A percentile compares a stretch with the other conserved stretches of the same genome.
phyloP scores from a whole-genome alignment of 2,113 vertebrate species.

The Cinclus mexicanus region DNA sequence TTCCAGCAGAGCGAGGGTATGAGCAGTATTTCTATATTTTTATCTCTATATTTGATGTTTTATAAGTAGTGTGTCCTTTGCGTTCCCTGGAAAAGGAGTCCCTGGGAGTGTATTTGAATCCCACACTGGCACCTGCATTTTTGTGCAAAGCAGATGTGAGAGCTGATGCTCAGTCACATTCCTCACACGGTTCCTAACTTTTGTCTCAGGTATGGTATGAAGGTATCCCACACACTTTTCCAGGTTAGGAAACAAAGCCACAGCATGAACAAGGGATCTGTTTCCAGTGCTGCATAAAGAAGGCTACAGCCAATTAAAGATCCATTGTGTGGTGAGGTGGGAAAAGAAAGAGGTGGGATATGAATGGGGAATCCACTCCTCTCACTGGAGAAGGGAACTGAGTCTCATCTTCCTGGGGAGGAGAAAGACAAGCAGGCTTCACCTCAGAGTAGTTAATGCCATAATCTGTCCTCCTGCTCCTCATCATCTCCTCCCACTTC shows the following conservation, averaged over 20 bases:
- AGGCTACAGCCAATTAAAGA: background rate
- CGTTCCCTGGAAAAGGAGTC: background rate
- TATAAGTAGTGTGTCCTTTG: background rate
- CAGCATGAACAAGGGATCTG: background rate
- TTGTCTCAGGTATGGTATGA: too few relatives aligned
- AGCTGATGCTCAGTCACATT: background rate
- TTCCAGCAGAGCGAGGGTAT: background rate
- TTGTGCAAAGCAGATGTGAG: background rate
- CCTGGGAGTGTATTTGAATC: background rate
- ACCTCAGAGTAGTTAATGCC: background rate
- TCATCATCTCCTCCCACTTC: background rate
- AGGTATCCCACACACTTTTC: background rate
- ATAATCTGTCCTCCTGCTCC: background rate
- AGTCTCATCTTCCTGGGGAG: background rate
- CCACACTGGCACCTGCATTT: background rate
- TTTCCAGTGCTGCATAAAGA: background rate
- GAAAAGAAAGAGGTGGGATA: background rate
- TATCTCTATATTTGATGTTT: background rate
- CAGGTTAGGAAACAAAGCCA: background rate
- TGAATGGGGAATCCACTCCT: background rate
- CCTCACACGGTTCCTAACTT: background rate
- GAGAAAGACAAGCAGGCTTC: background rate
- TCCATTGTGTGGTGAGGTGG: background rate
- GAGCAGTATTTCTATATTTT: background rate
- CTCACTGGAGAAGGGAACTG: background rate